Conservation (phyloP, 2,113 vertebrate genomes). For the Anser cygnoides region DNA sequence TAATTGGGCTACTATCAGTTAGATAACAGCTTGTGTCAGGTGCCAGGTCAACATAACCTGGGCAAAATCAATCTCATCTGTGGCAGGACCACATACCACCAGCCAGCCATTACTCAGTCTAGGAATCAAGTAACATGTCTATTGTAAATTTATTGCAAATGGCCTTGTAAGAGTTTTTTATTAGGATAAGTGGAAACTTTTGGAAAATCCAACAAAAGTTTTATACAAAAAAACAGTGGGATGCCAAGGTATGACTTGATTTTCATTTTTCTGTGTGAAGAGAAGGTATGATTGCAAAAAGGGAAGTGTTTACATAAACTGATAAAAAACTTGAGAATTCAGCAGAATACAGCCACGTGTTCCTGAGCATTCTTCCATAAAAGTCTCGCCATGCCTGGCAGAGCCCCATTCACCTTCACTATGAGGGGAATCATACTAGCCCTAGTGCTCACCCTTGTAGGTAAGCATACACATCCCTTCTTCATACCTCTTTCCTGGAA, state of each 20-base stretch:
- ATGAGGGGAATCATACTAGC: conserved; percentile 84
- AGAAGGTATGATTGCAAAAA: conserved; percentile 38
- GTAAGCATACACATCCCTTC: conserved; percentile 66
- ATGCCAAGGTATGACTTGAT: neutral
- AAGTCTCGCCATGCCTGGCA: conserved; percentile 16
- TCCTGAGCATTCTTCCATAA: conserved; percentile 65
- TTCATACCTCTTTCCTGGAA: neutral
- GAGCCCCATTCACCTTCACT: conserved; percentile 64
- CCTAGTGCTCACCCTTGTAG: conserved; percentile 80
- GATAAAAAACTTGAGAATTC: conserved; percentile 68
- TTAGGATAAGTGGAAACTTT: neutral
- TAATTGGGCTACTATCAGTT: neutral
- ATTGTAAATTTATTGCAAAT: neutral
- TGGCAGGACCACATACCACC: neutral
- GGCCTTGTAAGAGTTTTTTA: neutral
- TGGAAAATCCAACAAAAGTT: neutral
- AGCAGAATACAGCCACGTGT: conserved; percentile 67
- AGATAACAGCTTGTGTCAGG: conserved; percentile 33
- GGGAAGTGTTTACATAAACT: conserved; percentile 53
- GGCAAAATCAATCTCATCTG: conserved; percentile 26
- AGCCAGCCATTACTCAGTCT: neutral
- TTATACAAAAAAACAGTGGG: neutral
- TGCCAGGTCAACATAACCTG: conserved; percentile 67
- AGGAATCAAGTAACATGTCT: neutral
- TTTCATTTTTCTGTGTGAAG: neutral